Base-by-base conservation (phyloP, 2,888 invertebrate species). In the Dinocampus coccinellae region DNA sequence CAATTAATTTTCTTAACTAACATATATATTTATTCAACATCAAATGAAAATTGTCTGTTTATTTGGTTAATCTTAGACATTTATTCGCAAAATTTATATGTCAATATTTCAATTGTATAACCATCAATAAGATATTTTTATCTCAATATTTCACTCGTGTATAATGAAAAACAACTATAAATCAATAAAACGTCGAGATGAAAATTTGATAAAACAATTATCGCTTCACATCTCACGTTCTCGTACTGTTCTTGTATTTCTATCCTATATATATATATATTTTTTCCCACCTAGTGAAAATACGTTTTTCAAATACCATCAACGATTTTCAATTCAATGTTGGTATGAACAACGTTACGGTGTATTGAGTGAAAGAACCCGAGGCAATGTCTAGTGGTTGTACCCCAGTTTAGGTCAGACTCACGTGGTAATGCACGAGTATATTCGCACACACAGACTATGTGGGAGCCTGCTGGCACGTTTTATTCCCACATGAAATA, bases 401-500 rank as follows among this genome's bases (percentile, higher is more conserved):
- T 29, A 66, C 61, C 66, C 36, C 47, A 29, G 71, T 66, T 58
- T 67, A 55, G 71, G 71, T 66, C 71, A 71, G 66, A 26, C 61
- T 62, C 53, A 20, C 39, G 65, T 16, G 29, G 63, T n/a, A 47
- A 47, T 16, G 47, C 52, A 16, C 29, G 26, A 62, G 24, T n/a
- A 16, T 47, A 47, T 7, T 47, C 20, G 47, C 47, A n/a, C 47
- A n/a, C 16, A 47, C 47, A n/a, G 16, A 47, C 47, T 26, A 39
- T 9, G 55, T 22, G 52, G 66, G 42, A 60, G 36, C 33, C 42
- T 16, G 57, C 64, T 65, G 55, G 71, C 71, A 71, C 71, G 71
- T 71, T 71, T 71, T 71, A 71, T 71, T 66, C 9, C 71, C 42
- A 39, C 71, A 53, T 52, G 42, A 71, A 71, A 71, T 55, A 55